Percentiles rank a stretch among this genome's conserved stretches.
phyloP scores from a whole-genome alignment of 1,140 invertebrate species.

The Aphelenchoides besseyi region DNA sequence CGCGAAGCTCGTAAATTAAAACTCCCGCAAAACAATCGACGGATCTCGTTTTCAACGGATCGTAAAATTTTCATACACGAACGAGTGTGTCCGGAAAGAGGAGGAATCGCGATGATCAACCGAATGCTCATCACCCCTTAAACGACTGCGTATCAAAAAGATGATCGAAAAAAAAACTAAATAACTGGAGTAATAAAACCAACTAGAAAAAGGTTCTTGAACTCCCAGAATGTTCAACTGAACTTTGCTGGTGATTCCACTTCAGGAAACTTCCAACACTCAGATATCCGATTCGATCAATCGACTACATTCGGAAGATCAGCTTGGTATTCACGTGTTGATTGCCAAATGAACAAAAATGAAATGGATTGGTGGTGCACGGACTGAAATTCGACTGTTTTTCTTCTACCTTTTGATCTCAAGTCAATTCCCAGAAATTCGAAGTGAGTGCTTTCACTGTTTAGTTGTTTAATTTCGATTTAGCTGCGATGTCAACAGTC shows the following conservation, averaged over 20 bases:
- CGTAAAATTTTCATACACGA: slow-evolving; percentile 3
- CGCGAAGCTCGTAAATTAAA: background rate
- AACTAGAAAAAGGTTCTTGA: no score
- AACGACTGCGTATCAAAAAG: no score
- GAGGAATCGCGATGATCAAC: background rate
- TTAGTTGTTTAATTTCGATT: slow-evolving; percentile 2
- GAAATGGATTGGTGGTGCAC: background rate
- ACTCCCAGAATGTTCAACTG: no score
- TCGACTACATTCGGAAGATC: background rate
- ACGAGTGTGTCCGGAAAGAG: background rate
- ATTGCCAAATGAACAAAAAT: background rate
- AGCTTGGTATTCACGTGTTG: background rate
- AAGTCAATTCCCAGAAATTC: background rate
- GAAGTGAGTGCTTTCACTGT: background rate
- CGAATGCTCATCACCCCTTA: no score
- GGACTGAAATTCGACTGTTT: background rate
- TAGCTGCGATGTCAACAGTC: background rate
- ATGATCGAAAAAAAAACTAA: background rate
- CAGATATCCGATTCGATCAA: no score
- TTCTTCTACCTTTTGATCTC: background rate
- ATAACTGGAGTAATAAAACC: background rate
- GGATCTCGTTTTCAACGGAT: background rate
- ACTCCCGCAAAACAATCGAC: background rate
- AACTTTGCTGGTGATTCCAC: background rate
- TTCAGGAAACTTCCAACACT: no score